Percentiles rank a stretch among this genome's conserved stretches.
phyloP scores from a whole-genome alignment of 2,888 invertebrate species.

The Drosophila rubida region DNA sequence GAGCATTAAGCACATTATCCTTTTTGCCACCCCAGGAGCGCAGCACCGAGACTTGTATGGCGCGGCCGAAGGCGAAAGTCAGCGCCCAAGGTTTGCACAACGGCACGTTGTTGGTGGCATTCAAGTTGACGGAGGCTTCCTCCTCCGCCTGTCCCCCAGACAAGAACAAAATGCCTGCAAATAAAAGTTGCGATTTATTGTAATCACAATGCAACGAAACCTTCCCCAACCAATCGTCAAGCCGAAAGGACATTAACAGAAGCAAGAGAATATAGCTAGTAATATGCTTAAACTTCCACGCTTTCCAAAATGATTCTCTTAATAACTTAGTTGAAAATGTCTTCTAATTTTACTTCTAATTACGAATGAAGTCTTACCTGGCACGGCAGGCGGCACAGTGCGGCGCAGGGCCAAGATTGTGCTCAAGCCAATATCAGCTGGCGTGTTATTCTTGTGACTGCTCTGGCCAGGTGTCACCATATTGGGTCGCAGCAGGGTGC shows the following conservation, averaged over 20 bases:
- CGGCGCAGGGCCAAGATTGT: constrained; percentile 96
- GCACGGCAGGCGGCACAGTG: constrained; percentile 97
- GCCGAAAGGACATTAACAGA: too few species aligned
- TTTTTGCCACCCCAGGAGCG: constrained; percentile 97
- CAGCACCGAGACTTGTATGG: constrained; percentile 97
- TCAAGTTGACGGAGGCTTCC: constrained; percentile 97
- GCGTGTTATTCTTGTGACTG: constrained; percentile 89
- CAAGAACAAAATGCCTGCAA: constrained; percentile 95
- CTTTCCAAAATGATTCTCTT: too few species aligned
- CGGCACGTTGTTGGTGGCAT: constrained; percentile 95
- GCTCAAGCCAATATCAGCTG: constrained; percentile 94
- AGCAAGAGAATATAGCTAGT: too few species aligned
- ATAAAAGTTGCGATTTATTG: constrained; percentile 48
- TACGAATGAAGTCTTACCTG: too few species aligned
- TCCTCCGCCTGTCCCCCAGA: constrained; percentile 99
- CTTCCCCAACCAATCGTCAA: too few species aligned
- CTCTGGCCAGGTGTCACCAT: constrained; percentile 98
- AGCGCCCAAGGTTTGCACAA: constrained; percentile 98
- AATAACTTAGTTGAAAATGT: too few species aligned
- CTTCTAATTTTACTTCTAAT: too few species aligned
- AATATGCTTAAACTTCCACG: too few species aligned
- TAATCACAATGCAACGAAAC: too few species aligned
- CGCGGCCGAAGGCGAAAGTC: constrained; percentile 99
- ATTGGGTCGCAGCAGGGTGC: constrained; percentile 98
- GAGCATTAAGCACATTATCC: constrained; percentile 93